Percentiles rank a stretch among this genome's conserved stretches.
These are phyloP conservation scores for Paramisgurnus dabryanus DNA, from an alignment of 2,113 vertebrate genomes.

Conservation along the genomic window DNA sequence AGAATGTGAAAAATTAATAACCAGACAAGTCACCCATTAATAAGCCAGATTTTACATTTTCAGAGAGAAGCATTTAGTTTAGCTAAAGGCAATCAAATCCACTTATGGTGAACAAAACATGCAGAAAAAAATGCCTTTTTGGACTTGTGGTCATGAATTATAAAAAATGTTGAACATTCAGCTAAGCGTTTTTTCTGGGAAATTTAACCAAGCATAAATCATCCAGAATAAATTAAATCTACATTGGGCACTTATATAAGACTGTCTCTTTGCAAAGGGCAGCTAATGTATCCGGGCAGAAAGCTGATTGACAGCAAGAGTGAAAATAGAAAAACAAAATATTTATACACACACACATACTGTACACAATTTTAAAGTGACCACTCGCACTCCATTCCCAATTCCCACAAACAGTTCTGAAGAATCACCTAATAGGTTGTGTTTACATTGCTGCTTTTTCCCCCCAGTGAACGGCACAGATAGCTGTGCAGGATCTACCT, in stretches of 20 bases:
- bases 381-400: neutral
- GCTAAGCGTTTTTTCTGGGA: conserved; percentile 7
- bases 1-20: neutral
- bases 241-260: neutral
- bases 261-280: neutral
- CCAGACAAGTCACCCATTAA: neutral
- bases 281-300: neutral
- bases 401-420: conserved; percentile 9
- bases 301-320: conserved; percentile 14
- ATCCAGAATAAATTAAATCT: conserved; percentile 7
- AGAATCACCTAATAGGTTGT: conserved; percentile 7
- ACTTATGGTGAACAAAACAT: neutral
- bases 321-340: neutral
- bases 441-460: conserved; percentile 31
- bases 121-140: neutral
- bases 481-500: conserved; percentile 19
- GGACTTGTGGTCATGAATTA: conserved; percentile 2
- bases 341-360: neutral
- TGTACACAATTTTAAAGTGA: neutral
- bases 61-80: neutral
- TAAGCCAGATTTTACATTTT: neutral
- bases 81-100: neutral
- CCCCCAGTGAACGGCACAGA: neutral
- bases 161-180: conserved; percentile 9
- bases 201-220: conserved; percentile 2